These are phyloP conservation scores for Epicampocera succincta DNA, from an alignment of 2,888 invertebrate genomes.

Conservation along the genomic window DNA sequence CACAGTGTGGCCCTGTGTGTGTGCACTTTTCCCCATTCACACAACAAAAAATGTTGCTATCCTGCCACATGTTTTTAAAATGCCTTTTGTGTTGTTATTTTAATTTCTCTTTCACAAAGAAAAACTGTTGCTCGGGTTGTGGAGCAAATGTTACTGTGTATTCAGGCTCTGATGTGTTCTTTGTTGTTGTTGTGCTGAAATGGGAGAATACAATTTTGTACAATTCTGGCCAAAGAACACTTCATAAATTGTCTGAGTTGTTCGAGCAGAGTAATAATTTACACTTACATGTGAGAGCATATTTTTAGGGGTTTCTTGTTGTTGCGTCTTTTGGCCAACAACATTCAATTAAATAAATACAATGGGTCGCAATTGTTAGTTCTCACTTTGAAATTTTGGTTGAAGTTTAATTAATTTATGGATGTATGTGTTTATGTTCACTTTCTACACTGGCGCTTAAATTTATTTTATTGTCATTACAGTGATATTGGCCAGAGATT, in stretches of 20 bases:
- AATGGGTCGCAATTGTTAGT: background rate
- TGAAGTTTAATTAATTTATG: conserved; percentile 7
- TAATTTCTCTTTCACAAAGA: conserved; percentile 39
- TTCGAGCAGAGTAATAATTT: conserved; percentile 15
- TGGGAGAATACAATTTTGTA: conserved; percentile 37
- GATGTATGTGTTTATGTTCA: no score
- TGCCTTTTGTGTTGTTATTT: conserved; percentile 16
- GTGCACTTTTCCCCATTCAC: background rate
- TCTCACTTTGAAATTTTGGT: no score
- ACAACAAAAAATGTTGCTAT: conserved; percentile 1
- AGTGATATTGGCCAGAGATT: no score
- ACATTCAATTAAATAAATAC: background rate
- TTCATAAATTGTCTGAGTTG: conserved; percentile 47
- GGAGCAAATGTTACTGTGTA: conserved; percentile 31
- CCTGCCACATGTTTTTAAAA: conserved; percentile 45
- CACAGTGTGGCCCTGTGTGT: background rate
- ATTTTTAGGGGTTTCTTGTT: conserved; percentile 23
- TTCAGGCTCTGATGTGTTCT: conserved; percentile 13
- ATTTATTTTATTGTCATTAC: no score
- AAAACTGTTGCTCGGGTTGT: conserved; percentile 66
- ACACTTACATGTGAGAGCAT: background rate
- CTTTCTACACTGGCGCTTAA: no score
- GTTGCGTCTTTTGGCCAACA: background rate
- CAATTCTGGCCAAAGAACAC: conserved; percentile 32
- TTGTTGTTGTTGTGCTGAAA: conserved; percentile 29